Evolutionary conservation across 1,140 invertebrate genomes (phyloP).

Genomic region (Caerostris extrusa): DNA sequence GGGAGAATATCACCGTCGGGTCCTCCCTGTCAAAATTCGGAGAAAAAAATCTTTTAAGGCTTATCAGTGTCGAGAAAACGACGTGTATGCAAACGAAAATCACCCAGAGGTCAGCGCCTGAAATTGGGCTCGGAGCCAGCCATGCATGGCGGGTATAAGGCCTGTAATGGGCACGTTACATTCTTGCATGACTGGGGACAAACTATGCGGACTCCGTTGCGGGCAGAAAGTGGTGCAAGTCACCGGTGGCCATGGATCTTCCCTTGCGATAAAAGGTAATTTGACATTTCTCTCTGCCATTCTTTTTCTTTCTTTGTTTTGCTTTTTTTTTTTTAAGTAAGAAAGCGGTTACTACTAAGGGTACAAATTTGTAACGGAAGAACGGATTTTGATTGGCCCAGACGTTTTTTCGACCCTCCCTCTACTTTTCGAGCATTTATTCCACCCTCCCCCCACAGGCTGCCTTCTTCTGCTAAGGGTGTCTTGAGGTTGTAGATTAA

Average conservation of each 20-base stretch:
- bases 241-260: constrained; percentile 24
- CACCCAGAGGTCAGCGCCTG: constrained; percentile 52
- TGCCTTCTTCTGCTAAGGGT: neutral
- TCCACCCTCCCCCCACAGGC: neutral
- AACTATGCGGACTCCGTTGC: constrained; percentile 7
- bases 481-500: neutral
- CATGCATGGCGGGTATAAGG: constrained; percentile 21
- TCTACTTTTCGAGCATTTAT: neutral
- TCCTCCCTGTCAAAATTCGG: neutral
- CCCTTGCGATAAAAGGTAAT: constrained; percentile 46
- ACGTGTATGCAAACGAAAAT: constrained; percentile 3
- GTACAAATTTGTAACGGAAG: constrained; percentile 40
- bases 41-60: neutral
- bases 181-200: constrained; percentile 59
- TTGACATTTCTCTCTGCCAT: constrained; percentile 1
- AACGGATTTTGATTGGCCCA: constrained; percentile 20
- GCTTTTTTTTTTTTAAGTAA: neutral
- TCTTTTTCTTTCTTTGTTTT: neutral
- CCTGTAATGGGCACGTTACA: constrained; percentile 56
- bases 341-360: neutral
- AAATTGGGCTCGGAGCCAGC: constrained; percentile 57
- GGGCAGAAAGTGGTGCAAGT: constrained; percentile 9
- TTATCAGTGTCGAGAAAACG: neutral
- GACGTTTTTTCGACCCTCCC: neutral
- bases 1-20: neutral